Conservation (phyloP, 2,113 vertebrate species). For the Laticauda laticaudata region DNA sequence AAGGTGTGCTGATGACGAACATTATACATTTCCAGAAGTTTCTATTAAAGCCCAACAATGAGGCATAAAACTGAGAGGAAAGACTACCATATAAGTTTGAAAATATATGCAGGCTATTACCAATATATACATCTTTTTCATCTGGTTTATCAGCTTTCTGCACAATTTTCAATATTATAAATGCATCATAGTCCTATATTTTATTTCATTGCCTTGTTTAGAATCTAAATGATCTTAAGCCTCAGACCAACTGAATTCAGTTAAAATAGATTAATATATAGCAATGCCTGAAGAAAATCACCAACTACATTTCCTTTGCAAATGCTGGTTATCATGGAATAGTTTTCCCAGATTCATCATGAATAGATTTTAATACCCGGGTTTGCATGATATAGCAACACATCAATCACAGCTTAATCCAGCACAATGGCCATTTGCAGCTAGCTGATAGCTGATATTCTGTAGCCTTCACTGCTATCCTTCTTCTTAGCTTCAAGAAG, state of each 20-base stretch:
- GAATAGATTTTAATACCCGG: neutral
- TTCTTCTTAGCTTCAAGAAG: neutral
- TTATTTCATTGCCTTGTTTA: neutral
- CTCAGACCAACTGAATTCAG: neutral
- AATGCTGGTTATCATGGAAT: neutral
- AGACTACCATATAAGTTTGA: neutral
- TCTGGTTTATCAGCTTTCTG: neutral
- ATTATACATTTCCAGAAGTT: conserved; percentile 11
- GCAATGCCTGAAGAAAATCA: neutral
- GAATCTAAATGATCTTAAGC: neutral
- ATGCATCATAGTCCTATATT: neutral
- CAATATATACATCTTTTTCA: neutral
- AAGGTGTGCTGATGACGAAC: neutral
- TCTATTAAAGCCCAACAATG: neutral
- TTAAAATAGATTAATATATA: neutral
- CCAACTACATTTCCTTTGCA: neutral
- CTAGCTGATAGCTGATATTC: neutral
- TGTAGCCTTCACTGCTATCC: neutral
- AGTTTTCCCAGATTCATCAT: neutral
- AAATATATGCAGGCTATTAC: neutral
- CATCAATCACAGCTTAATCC: neutral
- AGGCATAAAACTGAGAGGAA: neutral
- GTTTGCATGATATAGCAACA: neutral
- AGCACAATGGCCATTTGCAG: neutral
- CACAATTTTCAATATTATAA: neutral